Conservation (phyloP, 2,113 vertebrate species). For the Prietella phreatophila region DNA sequence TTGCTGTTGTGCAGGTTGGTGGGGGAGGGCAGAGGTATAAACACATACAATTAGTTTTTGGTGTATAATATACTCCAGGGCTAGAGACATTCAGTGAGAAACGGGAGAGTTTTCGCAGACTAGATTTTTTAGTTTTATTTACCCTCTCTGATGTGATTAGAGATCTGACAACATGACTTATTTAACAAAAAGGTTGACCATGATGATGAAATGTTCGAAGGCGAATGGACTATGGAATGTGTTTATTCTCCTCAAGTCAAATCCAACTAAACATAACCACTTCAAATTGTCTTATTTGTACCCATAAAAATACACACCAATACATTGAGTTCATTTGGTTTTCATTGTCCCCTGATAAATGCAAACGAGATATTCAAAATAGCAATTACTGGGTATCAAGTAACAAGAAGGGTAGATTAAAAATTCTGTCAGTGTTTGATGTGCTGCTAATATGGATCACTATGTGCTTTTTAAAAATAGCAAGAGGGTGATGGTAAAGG, state of each 20-base stretch:
- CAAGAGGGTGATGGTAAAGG: conserved; percentile 16
- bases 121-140: not conserved
- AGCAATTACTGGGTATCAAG: not conserved
- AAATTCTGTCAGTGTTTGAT: not conserved
- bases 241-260: not conserved
- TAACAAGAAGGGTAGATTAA: not conserved
- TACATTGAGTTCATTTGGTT: not conserved
- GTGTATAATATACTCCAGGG: not conserved
- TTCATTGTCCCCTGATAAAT: not conserved
- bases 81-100: not conserved
- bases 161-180: not conserved
- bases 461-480: conserved; percentile 23
- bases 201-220: not conserved
- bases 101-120: not conserved
- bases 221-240: not conserved
- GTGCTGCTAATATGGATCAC: conserved; percentile 26
- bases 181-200: not conserved
- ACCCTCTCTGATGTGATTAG: not conserved
- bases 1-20: conserved; percentile 40
- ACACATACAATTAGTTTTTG: not conserved
- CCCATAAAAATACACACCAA: not conserved
- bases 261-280: no score
- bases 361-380: not conserved
- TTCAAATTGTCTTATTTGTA: not conserved
- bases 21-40: not conserved